Percentiles rank a stretch among this genome's conserved stretches.
phyloP scores from a whole-genome alignment of 2,797 vertebrate species.

The Chaenodraco wilsoni region DNA sequence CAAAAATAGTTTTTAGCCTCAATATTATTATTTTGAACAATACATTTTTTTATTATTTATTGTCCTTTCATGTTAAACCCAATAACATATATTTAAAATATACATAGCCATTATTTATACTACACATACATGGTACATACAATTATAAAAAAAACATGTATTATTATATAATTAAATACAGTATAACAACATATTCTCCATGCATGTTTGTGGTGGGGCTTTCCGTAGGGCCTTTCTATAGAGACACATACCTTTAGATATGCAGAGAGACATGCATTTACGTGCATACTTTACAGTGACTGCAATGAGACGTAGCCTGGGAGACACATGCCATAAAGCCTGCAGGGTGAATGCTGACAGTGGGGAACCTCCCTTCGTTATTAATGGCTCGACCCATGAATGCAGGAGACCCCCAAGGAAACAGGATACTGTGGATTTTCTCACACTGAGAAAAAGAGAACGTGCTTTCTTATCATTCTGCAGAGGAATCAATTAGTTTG shows the following conservation, averaged over 20 bases:
- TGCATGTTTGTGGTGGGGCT: neutral
- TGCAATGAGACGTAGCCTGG: constrained; percentile 29
- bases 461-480: constrained; percentile 48
- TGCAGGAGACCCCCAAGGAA: constrained; percentile 66
- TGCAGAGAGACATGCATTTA: constrained; percentile 11
- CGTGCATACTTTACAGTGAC: constrained; percentile 14
- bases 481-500: neutral
- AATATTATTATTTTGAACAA: neutral
- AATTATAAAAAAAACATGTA: too few relatives aligned
- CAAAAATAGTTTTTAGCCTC: neutral
- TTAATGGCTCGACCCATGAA: constrained; percentile 65
- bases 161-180: neutral
- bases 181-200: neutral
- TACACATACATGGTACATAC: too few relatives aligned
- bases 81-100: too few relatives aligned
- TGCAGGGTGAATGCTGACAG: constrained; percentile 69
- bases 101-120: neutral
- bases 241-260: constrained; percentile 13
- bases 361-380: constrained; percentile 68
- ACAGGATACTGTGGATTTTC: constrained; percentile 57
- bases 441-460: constrained; percentile 39
- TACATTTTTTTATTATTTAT: constrained; percentile 5
- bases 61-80: too few relatives aligned
- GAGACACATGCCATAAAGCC: constrained; percentile 56
- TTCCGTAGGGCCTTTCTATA: constrained; percentile 1